These are phyloP conservation scores for Acrobasis suavella DNA, from an alignment of 2,888 invertebrate species.

Conservation along the genomic window DNA sequence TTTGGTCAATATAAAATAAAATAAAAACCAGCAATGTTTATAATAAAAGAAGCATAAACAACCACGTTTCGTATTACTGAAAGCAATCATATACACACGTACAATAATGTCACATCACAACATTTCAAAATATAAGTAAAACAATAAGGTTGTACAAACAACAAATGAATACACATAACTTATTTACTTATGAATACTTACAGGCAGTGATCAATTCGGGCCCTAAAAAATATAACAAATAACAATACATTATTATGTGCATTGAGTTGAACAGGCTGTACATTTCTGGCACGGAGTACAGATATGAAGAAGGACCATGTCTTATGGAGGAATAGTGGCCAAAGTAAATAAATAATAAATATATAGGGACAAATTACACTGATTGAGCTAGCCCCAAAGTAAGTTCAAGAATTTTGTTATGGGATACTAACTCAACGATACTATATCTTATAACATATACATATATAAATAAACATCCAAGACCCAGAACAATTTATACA, in stretches of 20 bases:
- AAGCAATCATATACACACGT: constrained; percentile 2
- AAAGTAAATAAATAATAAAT: too few relatives aligned
- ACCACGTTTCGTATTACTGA: constrained; percentile 5
- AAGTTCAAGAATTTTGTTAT: too few relatives aligned
- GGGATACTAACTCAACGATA: too few relatives aligned
- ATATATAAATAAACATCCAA: too few relatives aligned
- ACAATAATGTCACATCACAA: constrained; percentile 8
- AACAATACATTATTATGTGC: too few relatives aligned
- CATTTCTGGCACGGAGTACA: too few relatives aligned
- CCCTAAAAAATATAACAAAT: constrained; percentile 26
- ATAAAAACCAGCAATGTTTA: neutral
- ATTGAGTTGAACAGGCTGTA: neutral
- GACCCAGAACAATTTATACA: too few relatives aligned
- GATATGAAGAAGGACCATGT: too few relatives aligned
- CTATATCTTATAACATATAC: too few relatives aligned
- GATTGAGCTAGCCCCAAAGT: too few relatives aligned
- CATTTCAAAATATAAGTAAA: constrained; percentile 5
- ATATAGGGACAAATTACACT: too few relatives aligned
- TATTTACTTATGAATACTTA: constrained; percentile 9
- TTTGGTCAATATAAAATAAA: neutral
- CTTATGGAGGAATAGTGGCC: too few relatives aligned
- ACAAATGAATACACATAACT: constrained; percentile 14
- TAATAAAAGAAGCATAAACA: neutral
- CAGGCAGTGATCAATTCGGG: constrained; percentile 17
- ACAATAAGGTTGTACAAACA: neutral